Conservation (phyloP, 1,140 invertebrate species). For the Catajapyx aquilonaris region DNA sequence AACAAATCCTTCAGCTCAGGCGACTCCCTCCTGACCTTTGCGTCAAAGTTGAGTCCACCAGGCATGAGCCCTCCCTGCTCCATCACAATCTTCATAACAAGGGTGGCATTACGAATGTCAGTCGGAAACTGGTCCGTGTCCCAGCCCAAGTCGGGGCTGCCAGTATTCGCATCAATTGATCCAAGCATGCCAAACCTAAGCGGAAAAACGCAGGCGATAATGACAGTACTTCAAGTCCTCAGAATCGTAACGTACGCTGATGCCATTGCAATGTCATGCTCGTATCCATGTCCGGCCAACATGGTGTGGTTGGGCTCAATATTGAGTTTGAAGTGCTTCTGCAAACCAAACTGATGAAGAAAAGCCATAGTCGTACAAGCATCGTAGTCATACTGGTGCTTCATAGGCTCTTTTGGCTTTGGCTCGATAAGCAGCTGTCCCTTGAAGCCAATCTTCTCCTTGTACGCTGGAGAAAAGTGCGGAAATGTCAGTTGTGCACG, state of each 20-base stretch:
- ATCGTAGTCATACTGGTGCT: conserved; percentile 36
- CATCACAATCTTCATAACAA: conserved; percentile 32
- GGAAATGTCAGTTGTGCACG: no score
- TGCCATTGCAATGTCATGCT: conserved; percentile 24
- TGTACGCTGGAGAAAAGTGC: conserved; percentile 26
- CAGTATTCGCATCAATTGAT: conserved; percentile 27
- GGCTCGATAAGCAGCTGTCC: conserved; percentile 36
- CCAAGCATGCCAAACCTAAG: conserved; percentile 25
- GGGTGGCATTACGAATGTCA: conserved; percentile 23
- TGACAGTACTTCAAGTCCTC: no score
- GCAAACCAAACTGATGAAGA: conserved; percentile 34
- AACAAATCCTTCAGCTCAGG: conserved; percentile 31
- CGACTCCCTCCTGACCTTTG: conserved; percentile 26
- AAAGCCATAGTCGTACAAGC: conserved; percentile 38
- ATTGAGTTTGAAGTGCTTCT: conserved; percentile 37
- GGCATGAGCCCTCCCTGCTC: conserved; percentile 32
- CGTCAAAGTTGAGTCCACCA: conserved; percentile 34
- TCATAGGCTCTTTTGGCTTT: conserved; percentile 25
- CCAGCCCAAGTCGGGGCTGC: conserved; percentile 25
- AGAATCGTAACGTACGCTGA: conserved; percentile 19
- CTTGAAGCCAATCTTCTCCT: conserved; percentile 36
- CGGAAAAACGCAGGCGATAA: conserved; percentile 7
- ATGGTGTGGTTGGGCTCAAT: conserved; percentile 34
- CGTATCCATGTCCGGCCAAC: conserved; percentile 24
- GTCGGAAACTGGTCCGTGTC: conserved; percentile 28